These are phyloP conservation scores for Notolepis coatsorum DNA, from an alignment of 2,797 vertebrate genomes.

Conservation along the genomic window DNA sequence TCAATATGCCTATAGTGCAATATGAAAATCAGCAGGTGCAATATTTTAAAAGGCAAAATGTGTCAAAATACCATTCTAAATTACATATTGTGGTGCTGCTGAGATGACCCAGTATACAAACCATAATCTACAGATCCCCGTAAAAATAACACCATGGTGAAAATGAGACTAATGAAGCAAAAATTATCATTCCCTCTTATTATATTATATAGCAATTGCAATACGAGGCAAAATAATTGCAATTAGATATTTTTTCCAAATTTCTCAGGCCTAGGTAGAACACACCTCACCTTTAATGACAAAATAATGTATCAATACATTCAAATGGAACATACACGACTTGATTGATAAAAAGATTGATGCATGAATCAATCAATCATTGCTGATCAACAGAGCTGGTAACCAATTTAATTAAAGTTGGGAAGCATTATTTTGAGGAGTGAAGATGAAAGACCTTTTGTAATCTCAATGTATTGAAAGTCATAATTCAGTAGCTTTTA, in stretches of 20 bases:
- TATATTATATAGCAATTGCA: not conserved
- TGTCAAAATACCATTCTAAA: too few species aligned
- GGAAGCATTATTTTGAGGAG: not conserved
- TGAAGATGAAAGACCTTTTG: slow-evolving; percentile 7
- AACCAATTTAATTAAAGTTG: slow-evolving; percentile 1
- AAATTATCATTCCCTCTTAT: not conserved
- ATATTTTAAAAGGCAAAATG: too few species aligned
- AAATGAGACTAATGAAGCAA: too few species aligned
- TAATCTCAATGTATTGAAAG: slow-evolving; percentile 10
- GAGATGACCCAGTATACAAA: too few species aligned
- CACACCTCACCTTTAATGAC: slow-evolving; percentile 36
- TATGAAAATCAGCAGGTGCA: too few species aligned
- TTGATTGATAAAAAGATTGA: slow-evolving; percentile 9
- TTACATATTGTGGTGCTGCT: too few species aligned
- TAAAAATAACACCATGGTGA: too few species aligned
- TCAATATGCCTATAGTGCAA: too few species aligned
- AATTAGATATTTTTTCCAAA: too few species aligned
- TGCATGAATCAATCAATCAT: slow-evolving; percentile 7
- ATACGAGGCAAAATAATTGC: not conserved
- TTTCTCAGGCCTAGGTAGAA: not conserved
- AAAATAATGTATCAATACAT: slow-evolving; percentile 28
- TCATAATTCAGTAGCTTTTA: slow-evolving; percentile 14
- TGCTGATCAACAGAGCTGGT: slow-evolving; percentile 4
- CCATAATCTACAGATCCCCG: too few species aligned
- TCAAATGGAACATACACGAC: slow-evolving; percentile 20